phyloP scores from a whole-genome alignment of 1,140 invertebrate genomes.

The Ips nitidus region DNA sequence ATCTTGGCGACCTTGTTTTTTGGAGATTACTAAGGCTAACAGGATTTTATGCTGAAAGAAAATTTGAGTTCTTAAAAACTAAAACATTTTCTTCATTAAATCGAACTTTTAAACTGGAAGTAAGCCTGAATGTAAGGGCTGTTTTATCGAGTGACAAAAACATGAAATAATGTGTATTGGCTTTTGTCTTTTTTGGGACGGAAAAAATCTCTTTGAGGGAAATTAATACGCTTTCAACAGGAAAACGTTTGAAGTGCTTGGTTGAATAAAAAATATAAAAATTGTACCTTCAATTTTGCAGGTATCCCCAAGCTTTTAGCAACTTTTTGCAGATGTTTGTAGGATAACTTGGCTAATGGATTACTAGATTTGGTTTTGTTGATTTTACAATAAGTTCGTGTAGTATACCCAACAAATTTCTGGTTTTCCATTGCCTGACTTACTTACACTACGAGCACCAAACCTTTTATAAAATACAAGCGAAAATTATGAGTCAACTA shows the following conservation, averaged over 20 bases:
- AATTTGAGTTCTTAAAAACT: background rate
- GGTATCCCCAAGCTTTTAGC: constrained; percentile 7
- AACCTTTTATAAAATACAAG: background rate
- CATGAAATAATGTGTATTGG: too few species aligned
- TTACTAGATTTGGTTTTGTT: constrained; percentile 22
- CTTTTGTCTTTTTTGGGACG: too few species aligned
- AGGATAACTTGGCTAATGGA: constrained; percentile 16
- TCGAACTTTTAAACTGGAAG: background rate
- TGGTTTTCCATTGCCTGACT: background rate
- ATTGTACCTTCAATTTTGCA: constrained; percentile 11
- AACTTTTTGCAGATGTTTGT: constrained; percentile 12
- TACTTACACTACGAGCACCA: background rate
- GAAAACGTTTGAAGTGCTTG: too few species aligned
- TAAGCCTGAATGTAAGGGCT: background rate
- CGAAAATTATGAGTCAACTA: background rate
- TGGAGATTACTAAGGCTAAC: constrained; percentile 14
- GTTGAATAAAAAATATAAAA: too few species aligned
- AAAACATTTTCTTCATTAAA: background rate
- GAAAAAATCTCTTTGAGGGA: too few species aligned
- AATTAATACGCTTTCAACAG: too few species aligned
- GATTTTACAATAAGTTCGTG: constrained; percentile 2
- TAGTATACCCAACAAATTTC: constrained; percentile 12
- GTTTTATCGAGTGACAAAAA: too few species aligned
- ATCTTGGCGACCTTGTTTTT: constrained; percentile 7
- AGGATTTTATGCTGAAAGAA: constrained; percentile 22